Evolutionary conservation across 2,113 vertebrate species (phyloP).

Genomic region (Passerina amoena): DNA sequence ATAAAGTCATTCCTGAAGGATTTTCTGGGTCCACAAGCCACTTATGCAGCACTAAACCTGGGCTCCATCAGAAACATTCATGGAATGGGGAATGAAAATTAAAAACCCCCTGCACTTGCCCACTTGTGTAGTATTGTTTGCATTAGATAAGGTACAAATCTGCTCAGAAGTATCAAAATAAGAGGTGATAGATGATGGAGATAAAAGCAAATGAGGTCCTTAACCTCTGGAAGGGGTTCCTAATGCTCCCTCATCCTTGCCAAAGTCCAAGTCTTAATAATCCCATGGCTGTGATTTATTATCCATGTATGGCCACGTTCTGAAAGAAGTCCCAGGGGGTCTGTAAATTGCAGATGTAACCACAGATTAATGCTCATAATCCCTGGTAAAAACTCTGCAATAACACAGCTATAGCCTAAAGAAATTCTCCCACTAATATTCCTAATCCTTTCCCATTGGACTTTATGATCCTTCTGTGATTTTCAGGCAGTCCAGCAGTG

Average conservation of each 20-base stretch:
- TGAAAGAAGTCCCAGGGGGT: not conserved
- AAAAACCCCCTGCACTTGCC: fast-evolving
- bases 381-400: constrained; percentile 43
- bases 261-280: not conserved
- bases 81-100: not conserved
- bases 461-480: constrained; percentile 43
- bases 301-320: not conserved
- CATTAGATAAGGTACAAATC: not conserved
- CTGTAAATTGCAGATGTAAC: constrained; percentile 48
- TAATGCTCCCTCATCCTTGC: not conserved
- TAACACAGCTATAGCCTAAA: constrained; percentile 31
- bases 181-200: not conserved
- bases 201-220: not conserved
- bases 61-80: not conserved
- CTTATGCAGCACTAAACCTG: not conserved
- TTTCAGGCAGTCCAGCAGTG: constrained; percentile 27
- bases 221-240: not conserved
- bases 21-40: not conserved
- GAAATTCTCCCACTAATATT: constrained; percentile 51
- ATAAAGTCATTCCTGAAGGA: not conserved
- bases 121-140: not conserved
- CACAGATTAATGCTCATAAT: constrained; percentile 55
- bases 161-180: not conserved
- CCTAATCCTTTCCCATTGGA: constrained; percentile 43
- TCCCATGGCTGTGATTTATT: constrained; percentile 17